Evolutionary conservation across 2,888 invertebrate species (phyloP).

Genomic region (Plemyria rubiginata): DNA sequence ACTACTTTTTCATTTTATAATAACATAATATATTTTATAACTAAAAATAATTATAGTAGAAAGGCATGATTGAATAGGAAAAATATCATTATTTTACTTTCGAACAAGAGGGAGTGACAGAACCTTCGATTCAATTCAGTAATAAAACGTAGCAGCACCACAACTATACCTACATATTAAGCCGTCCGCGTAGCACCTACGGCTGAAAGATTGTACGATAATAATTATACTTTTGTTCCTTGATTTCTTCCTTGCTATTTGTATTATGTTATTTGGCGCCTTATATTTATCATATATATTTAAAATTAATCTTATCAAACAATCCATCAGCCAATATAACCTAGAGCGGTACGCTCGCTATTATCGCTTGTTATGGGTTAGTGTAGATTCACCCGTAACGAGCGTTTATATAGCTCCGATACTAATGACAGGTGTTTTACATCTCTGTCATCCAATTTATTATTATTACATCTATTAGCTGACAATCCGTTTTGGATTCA

Average conservation of each 20-base stretch:
- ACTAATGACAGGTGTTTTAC: not conserved
- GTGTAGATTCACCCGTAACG: not conserved
- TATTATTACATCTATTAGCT: too few species aligned
- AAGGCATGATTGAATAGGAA: not conserved
- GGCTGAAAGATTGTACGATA: too few species aligned
- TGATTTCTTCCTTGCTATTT: too few species aligned
- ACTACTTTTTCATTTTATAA: not conserved
- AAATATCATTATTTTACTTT: slow-evolving; percentile 8
- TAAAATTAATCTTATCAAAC: slow-evolving; percentile 8
- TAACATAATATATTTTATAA: not conserved
- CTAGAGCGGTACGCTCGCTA: too few species aligned
- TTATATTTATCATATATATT: not conserved
- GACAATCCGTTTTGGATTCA: not conserved
- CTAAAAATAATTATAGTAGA: not conserved
- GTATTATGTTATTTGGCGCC: slow-evolving; percentile 24
- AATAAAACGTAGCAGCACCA: slow-evolving; percentile 21
- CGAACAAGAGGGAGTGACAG: slow-evolving; percentile 2
- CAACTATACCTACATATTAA: slow-evolving; percentile 17
- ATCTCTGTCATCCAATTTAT: not conserved
- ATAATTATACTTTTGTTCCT: too few species aligned
- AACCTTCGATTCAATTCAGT: not conserved
- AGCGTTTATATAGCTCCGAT: not conserved
- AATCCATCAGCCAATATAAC: not conserved
- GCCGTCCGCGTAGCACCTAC: not conserved
- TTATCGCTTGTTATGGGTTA: too few species aligned